phyloP scores from a whole-genome alignment of 2,113 vertebrate species.

The Equus przewalskii region DNA sequence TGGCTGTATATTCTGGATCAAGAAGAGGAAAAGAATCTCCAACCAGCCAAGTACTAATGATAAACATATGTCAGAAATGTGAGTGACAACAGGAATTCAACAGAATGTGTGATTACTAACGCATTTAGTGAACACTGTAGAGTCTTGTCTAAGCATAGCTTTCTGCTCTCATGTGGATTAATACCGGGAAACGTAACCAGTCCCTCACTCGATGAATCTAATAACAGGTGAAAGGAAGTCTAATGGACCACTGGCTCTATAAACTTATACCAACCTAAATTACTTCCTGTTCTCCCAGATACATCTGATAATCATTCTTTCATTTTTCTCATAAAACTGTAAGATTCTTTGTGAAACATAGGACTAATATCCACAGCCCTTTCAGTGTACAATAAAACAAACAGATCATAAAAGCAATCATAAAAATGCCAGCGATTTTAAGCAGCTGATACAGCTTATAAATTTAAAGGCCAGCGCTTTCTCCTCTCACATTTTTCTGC shows the following conservation, averaged over 20 bases:
- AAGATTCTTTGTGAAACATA: slow-evolving; percentile 80
- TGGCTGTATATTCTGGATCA: neutral
- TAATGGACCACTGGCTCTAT: slow-evolving; percentile 73
- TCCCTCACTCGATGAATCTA: slow-evolving; percentile 78
- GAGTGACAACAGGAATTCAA: slow-evolving; percentile 44
- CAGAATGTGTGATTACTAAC: slow-evolving; percentile 70
- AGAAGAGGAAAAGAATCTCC: neutral
- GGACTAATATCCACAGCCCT: slow-evolving; percentile 71
- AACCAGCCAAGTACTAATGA: slow-evolving; percentile 8
- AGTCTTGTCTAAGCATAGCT: slow-evolving; percentile 57
- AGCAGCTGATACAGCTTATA: slow-evolving; percentile 74
- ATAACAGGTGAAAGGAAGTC: slow-evolving; percentile 82
- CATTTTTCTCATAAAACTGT: slow-evolving; percentile 83
- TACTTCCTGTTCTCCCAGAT: slow-evolving; percentile 80
- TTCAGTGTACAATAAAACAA: slow-evolving; percentile 83
- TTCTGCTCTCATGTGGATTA: slow-evolving; percentile 75
- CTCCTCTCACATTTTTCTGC: slow-evolving; percentile 18
- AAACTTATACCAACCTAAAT: slow-evolving; percentile 74
- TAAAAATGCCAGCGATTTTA: slow-evolving; percentile 83
- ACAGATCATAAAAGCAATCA: slow-evolving; percentile 84
- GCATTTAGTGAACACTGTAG: slow-evolving; percentile 40
- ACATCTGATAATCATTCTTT: slow-evolving; percentile 81
- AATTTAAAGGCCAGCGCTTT: slow-evolving; percentile 77
- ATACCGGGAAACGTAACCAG: slow-evolving; percentile 68
- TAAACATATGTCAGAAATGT: slow-evolving; percentile 45